These are phyloP conservation scores for Ptychoptera albimana DNA, from an alignment of 2,888 invertebrate genomes.

Conservation along the genomic window DNA sequence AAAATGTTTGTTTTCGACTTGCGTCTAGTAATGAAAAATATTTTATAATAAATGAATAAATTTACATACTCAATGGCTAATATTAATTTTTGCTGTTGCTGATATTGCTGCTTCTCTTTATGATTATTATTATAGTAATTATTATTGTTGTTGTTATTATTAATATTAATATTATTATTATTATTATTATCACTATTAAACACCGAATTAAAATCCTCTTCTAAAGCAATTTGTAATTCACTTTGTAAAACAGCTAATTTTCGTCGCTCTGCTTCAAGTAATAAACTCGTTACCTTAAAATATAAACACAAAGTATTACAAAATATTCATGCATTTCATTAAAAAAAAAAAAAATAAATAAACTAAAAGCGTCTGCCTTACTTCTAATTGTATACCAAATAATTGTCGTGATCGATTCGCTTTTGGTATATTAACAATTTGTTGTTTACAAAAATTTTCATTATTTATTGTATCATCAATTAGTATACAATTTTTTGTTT, in stretches of 20 bases:
- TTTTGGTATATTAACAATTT: too few relatives aligned
- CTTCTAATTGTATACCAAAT: constrained; percentile 11
- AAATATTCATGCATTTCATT: not conserved
- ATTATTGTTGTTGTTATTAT: too few relatives aligned
- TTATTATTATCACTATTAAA: too few relatives aligned
- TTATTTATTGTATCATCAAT: too few relatives aligned
- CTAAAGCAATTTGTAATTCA: constrained; percentile 43
- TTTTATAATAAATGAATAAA: too few relatives aligned
- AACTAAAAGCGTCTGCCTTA: constrained; percentile 7
- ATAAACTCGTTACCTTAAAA: constrained; percentile 47
- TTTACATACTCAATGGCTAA: too few relatives aligned
- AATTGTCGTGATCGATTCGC: constrained; percentile 5
- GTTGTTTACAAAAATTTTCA: too few relatives aligned
- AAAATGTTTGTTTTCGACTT: not conserved
- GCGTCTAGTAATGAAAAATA: not conserved
- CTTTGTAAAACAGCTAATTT: constrained; percentile 47
- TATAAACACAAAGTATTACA: not conserved
- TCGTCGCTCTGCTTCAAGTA: constrained; percentile 49
- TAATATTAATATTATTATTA: too few relatives aligned
- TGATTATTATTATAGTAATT: too few relatives aligned
- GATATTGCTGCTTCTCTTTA: too few relatives aligned
- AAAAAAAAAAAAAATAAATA: not conserved
- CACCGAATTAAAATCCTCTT: constrained; percentile 11
- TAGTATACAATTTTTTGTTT: too few relatives aligned
- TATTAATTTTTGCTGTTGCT: too few relatives aligned